Conservation (phyloP, 2,888 invertebrate species). For the Prionchulus punctatus region DNA sequence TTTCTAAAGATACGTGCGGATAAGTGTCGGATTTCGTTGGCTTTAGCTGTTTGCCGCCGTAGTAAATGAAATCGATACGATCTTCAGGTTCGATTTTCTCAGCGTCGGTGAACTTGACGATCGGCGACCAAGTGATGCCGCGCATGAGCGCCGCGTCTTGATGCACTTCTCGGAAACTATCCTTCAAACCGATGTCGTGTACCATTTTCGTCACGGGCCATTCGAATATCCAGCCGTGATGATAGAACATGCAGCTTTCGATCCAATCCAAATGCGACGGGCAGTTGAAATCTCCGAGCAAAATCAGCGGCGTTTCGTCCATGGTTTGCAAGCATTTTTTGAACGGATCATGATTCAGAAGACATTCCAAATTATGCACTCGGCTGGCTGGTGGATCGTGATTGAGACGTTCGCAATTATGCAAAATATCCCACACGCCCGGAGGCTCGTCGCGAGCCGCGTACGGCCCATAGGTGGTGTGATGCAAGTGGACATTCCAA, state of each 20-base stretch:
- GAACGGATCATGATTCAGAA: no score
- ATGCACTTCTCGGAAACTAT: constrained; percentile 19
- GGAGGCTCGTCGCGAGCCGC: no score
- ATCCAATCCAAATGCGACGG: constrained; percentile 26
- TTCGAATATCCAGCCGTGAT: constrained; percentile 19
- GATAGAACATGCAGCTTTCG: constrained; percentile 14
- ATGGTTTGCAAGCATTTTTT: no score
- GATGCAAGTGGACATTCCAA: no score
- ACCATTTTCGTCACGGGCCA: constrained; percentile 22
- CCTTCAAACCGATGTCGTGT: constrained; percentile 16
- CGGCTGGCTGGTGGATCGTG: no score
- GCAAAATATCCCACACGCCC: no score
- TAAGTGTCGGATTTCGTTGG: constrained; percentile 3
- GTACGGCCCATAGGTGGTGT: no score
- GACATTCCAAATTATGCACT: no score
- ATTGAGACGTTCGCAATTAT: no score
- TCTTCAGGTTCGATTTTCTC: constrained; percentile 25
- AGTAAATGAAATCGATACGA: constrained; percentile 23
- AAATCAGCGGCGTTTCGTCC: constrained; percentile 16
- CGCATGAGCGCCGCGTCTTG: constrained; percentile 17
- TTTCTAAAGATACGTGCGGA: constrained; percentile 18
- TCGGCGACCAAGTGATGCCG: constrained; percentile 24
- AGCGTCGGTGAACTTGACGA: constrained; percentile 12
- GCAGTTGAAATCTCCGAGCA: constrained; percentile 24
- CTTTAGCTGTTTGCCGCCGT: no score